Base-by-base conservation (phyloP, 2,797 vertebrate genomes). In the Leptodactylus fallax region DNA sequence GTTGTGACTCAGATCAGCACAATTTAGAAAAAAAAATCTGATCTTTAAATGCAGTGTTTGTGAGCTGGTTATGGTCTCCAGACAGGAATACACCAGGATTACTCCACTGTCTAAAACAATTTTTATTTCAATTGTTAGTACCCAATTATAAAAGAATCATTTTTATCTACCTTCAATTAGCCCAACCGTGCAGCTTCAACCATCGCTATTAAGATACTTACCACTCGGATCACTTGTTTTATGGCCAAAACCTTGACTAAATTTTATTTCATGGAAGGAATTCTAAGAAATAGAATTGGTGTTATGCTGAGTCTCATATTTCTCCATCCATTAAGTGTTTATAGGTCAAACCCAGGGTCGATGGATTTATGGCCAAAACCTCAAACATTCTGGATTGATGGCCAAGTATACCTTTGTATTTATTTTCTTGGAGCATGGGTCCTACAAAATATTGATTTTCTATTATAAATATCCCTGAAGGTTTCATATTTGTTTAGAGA, bases 161-260 rank as follows among this genome's bases (percentile, higher is more conserved):
- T 89, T 81, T 85, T 89, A 88, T 85, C 84, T 89, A 86, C 61
- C 51, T 86, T 67, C 87, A 89, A 86, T 86, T 89, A 89, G 87
- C 78, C 83, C 79, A 69, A 67, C 84, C 69, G 79, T 71, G 69
- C 78, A 82, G 63, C 69, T 74, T 69, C 60, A 53, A 60, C 84
- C 69, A 77, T 86, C 85, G 67, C 84, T 60, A 86, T 86, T 86
- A 82, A 65, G 58, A 89, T 79, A 78, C 83, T 86, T 86, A 89
- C 21, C 27, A 51, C 69, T 51, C 49, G 45, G 84, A 89, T 82
- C 87, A 81, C 78, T 85, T 86, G 81, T 67, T 89, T 89, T 85
- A 89, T 36, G 71, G 83, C 3, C 3, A 86, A 77, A 55, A 16
- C 79, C 63, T 85, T 82, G 56, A 86, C 67, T 89, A 81, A 81